phyloP scores from a whole-genome alignment of 2,113 vertebrate genomes.

The Anthoscopus minutus region DNA sequence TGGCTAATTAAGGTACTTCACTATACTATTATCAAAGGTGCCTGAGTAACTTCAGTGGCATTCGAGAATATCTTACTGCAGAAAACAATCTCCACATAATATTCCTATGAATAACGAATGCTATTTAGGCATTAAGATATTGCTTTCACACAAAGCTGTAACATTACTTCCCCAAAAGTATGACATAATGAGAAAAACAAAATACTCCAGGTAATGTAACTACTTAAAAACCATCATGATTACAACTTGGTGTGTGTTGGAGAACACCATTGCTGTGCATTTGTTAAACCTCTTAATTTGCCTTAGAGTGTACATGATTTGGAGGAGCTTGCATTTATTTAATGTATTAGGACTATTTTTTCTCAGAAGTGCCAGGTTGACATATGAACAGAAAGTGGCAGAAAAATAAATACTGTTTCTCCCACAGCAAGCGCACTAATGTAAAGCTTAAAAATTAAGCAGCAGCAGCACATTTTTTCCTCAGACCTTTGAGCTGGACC shows the following conservation, averaged over 20 bases:
- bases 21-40: not conserved
- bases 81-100: not conserved
- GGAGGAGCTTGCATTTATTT: not conserved
- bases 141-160: not conserved
- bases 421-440: not conserved
- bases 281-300: not conserved
- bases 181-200: not conserved
- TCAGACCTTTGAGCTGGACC: conserved; percentile 43
- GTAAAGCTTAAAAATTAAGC: conserved; percentile 15
- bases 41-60: not conserved
- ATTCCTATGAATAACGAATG: not conserved
- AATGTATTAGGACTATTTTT: not conserved
- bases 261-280: not conserved
- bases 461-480: conserved; percentile 5
- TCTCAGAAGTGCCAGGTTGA: not conserved
- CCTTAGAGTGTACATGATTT: not conserved
- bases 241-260: not conserved
- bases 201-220: not conserved
- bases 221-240: not conserved
- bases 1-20: not conserved
- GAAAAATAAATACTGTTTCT: not conserved
- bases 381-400: not conserved
- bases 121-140: not conserved
- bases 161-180: not conserved
- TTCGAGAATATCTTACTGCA: not conserved